phyloP scores from a whole-genome alignment of 1,140 invertebrate species.

The Sycophila sp. region DNA sequence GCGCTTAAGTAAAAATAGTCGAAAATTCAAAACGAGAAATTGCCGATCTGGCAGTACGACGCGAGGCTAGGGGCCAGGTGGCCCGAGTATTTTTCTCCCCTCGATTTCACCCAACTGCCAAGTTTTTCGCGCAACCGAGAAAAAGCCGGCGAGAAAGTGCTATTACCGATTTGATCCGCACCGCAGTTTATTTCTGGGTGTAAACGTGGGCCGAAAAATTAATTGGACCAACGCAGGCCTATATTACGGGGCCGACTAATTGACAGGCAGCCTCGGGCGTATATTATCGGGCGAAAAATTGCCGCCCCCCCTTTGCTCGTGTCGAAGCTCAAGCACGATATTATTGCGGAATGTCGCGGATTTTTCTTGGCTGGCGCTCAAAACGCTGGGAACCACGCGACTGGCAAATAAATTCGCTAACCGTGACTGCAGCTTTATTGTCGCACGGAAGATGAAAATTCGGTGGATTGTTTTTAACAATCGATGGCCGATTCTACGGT shows the following conservation, averaged over 20 bases:
- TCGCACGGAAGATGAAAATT: too few relatives aligned
- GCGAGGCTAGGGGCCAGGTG: too few relatives aligned
- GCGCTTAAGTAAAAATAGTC: constrained; percentile 10
- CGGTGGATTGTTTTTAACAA: too few relatives aligned
- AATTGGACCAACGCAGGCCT: constrained; percentile 32
- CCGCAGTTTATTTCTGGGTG: constrained; percentile 15
- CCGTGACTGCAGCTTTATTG: too few relatives aligned
- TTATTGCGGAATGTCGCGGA: constrained; percentile 18
- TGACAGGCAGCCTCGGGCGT: neutral
- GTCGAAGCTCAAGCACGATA: neutral
- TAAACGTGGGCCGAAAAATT: constrained; percentile 26
- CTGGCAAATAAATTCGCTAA: constrained; percentile 22
- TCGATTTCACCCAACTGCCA: neutral
- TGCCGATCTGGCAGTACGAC: too few relatives aligned
- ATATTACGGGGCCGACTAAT: neutral
- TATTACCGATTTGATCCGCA: too few relatives aligned
- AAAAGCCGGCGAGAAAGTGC: neutral
- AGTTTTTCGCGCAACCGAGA: neutral
- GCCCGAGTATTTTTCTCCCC: neutral
- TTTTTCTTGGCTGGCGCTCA: constrained; percentile 29
- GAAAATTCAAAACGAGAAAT: too few relatives aligned
- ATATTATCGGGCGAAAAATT: neutral
- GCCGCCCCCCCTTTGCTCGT: too few relatives aligned
- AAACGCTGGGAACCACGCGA: neutral
- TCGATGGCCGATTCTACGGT: too few relatives aligned